Evolutionary conservation across 2,797 vertebrate genomes (phyloP).

Genomic region (Toxotes lorentzi): DNA sequence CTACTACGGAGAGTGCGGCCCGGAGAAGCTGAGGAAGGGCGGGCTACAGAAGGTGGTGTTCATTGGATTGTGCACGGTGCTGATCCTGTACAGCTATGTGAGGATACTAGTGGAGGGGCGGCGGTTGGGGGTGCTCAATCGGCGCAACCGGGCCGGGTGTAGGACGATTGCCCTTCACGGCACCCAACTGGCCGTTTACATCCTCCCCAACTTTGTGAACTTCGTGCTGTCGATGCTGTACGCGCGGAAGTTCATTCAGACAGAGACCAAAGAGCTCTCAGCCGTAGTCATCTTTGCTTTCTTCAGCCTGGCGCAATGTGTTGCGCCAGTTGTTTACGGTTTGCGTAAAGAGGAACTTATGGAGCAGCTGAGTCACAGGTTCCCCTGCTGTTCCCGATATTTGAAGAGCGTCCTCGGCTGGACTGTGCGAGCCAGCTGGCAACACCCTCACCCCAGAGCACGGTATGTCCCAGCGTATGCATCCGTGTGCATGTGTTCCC

Average conservation of each 20-base stretch:
- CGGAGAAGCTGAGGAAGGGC: constrained; percentile 66
- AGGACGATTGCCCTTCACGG: constrained; percentile 84
- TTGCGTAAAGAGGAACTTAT: constrained; percentile 86
- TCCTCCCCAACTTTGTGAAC: constrained; percentile 84
- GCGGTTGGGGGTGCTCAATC: constrained; percentile 81
- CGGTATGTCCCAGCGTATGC: constrained; percentile 58
- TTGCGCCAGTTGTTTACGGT: constrained; percentile 85
- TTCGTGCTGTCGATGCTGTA: constrained; percentile 67
- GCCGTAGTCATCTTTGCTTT: constrained; percentile 81
- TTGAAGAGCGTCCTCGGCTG: constrained; percentile 80
- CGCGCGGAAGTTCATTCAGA: accelerated
- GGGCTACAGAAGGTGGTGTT: constrained; percentile 76
- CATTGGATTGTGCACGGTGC: constrained; percentile 72
- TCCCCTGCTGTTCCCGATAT: constrained; percentile 76
- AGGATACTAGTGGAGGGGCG: constrained; percentile 80
- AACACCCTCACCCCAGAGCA: constrained; percentile 22
- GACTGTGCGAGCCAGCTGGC: constrained; percentile 68
- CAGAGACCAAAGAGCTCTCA: constrained; percentile 69
- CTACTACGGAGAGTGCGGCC: constrained; percentile 35
- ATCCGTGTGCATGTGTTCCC: background rate
- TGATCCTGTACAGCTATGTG: constrained; percentile 85
- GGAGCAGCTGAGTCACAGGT: constrained; percentile 75
- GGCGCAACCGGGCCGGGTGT: constrained; percentile 80
- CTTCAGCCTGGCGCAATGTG: constrained; percentile 86
- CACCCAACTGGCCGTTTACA: constrained; percentile 83